Evolutionary conservation across 2,797 vertebrate species (phyloP), one percentile per base, ranked within the genome.

Genomic region (Protosalanx chinensis): DNA sequence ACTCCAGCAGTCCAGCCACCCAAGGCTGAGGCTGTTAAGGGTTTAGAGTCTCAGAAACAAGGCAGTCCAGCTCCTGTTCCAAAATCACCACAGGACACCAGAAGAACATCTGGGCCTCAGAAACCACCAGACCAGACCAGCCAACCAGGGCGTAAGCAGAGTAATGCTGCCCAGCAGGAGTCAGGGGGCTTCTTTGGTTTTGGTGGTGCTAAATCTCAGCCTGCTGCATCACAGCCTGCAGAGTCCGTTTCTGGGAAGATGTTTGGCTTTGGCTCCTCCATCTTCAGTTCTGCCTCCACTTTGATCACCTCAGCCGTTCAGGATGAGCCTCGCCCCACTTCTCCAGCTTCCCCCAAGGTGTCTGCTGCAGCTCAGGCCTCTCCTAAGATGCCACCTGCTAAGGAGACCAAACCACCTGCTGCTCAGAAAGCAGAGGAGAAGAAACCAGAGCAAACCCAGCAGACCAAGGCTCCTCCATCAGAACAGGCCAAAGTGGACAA

Each of bases 241-340:
- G 37, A 41, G 37, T 41, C 37, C 0, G 37, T 41, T 41, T 41
- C 37, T 41, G 37, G 37, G 37, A 41, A 41, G 37, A 41, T 41
- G 37, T 41, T 41, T 41, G 37, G 37, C 10, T 41, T 41, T 41
- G 37, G 37, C 37, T 41, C 37, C 37, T 41, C 37, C 37, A 41
- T 41, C 37, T 41, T 41, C 37, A 41, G 37, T 12, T 41, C 37
- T 41, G 37, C 37, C 37, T 41, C 37, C 37, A 41, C 37, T 88
- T 90, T 97, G 72, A 95, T 98, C 86, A 93, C 95, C 67, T 93
- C 95, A 68, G 89, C 93, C 0, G 91, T 94, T 72, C 95, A 96
- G 76, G 84, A 94, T 37, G 94, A 95, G 68, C 70, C 93, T 7
- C 86, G 86, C 30, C 83, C 85, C 0, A 88, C 90, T 35, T 93